phyloP scores from a whole-genome alignment of 2,888 invertebrate genomes.

The Allygus modestus region DNA sequence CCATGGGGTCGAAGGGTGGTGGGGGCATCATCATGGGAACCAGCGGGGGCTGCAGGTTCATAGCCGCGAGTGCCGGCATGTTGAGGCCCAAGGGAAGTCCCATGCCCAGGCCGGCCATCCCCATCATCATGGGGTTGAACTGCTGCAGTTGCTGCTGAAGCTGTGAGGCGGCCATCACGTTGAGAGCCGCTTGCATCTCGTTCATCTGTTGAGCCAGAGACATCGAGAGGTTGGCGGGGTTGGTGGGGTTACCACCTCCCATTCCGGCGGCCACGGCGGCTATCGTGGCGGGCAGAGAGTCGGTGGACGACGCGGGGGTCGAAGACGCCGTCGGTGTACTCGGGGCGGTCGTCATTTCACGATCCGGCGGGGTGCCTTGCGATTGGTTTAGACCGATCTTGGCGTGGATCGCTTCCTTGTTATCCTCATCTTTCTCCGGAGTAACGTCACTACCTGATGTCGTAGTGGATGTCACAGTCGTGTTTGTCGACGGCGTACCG shows the following conservation, averaged over 20 bases:
- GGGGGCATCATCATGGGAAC: conserved; percentile 94
- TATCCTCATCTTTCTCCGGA: conserved; percentile 74
- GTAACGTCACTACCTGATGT: conserved; percentile 66
- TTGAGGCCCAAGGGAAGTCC: conserved; percentile 88
- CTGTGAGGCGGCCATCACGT: conserved; percentile 85
- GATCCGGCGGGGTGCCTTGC: conserved; percentile 65
- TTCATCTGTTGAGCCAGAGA: conserved; percentile 86
- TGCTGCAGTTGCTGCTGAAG: conserved; percentile 90
- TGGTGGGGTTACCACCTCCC: conserved; percentile 70
- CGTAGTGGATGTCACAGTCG: conserved; percentile 65
- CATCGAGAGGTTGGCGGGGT: conserved; percentile 74
- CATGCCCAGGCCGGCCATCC: conserved; percentile 86
- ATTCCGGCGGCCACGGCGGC: conserved; percentile 74
- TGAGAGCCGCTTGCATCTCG: conserved; percentile 91
- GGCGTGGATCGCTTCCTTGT: conserved; percentile 75
- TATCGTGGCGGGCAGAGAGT: conserved; percentile 75
- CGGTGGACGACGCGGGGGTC: conserved; percentile 80
- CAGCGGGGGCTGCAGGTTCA: conserved; percentile 96
- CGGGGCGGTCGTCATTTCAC: conserved; percentile 77
- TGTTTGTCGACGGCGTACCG: conserved; percentile 68
- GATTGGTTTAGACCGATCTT: conserved; percentile 74
- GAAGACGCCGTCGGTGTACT: conserved; percentile 80
- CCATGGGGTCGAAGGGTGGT: conserved; percentile 85
- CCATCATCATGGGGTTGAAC: conserved; percentile 94
- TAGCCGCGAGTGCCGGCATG: conserved; percentile 90